phyloP scores from a whole-genome alignment of 1,140 invertebrate genomes.

The Neodiprion virginianus region DNA sequence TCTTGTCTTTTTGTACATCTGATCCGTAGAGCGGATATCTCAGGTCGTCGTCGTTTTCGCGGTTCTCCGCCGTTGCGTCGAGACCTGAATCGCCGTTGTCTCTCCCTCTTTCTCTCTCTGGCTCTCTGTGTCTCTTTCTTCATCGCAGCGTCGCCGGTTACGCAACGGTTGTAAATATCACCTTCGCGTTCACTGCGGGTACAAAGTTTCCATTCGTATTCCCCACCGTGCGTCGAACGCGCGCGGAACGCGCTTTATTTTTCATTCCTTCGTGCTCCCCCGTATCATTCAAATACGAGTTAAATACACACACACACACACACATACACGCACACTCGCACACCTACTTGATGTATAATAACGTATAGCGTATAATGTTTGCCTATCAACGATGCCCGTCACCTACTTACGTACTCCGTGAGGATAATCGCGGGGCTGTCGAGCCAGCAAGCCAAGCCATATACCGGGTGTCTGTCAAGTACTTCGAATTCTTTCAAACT shows the following conservation, averaged over 20 bases:
- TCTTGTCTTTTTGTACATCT: constrained; percentile 11
- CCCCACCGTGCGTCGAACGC: background rate
- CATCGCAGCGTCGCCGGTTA: background rate
- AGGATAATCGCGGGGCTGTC: background rate
- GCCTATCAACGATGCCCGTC: background rate
- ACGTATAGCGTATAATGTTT: no score
- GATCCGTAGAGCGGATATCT: constrained; percentile 12
- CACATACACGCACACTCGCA: background rate
- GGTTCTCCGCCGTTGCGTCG: background rate
- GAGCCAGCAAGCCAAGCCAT: background rate
- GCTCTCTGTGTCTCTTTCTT: constrained; percentile 13
- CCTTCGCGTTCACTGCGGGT: background rate
- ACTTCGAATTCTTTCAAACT: background rate
- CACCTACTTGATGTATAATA: no score
- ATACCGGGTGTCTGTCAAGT: background rate
- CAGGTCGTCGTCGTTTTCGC: constrained; percentile 8
- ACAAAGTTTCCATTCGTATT: constrained; percentile 7
- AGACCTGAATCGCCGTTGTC: no score
- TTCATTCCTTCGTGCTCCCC: background rate
- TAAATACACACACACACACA: background rate
- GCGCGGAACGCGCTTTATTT: background rate
- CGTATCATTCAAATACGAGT: background rate
- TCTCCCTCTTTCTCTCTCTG: constrained; percentile 11
- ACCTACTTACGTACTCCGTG: background rate
- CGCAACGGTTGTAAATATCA: constrained; percentile 7